Percentiles rank a stretch among this genome's conserved stretches.
phyloP scores from a whole-genome alignment of 2,888 invertebrate genomes.

The Drosophila macrospina region DNA sequence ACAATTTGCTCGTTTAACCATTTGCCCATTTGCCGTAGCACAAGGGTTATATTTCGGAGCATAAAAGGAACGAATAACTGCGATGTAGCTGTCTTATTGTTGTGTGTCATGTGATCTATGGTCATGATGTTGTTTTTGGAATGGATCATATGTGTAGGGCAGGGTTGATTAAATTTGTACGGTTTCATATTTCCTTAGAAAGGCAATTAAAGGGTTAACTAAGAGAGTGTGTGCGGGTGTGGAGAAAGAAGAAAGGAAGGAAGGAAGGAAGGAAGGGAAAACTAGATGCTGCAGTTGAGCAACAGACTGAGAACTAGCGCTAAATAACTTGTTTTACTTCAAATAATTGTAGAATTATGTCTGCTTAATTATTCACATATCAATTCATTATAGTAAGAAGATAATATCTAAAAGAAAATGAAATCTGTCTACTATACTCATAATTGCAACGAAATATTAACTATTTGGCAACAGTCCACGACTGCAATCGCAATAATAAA shows the following conservation, averaged over 20 bases:
- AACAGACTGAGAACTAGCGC: too few species aligned
- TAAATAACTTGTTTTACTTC: too few species aligned
- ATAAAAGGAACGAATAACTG: slow-evolving; percentile 12
- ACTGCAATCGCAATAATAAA: not conserved
- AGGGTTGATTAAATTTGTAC: slow-evolving; percentile 34
- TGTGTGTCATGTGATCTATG: slow-evolving; percentile 57
- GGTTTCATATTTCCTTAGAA: slow-evolving; percentile 42
- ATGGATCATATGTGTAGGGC: slow-evolving; percentile 34
- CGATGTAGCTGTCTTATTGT: slow-evolving; percentile 43
- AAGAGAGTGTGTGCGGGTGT: slow-evolving; percentile 6
- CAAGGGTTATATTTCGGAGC: slow-evolving; percentile 55
- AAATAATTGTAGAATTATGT: too few species aligned
- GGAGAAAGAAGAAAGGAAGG: not conserved
- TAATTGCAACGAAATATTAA: not conserved
- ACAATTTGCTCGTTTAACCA: slow-evolving; percentile 53
- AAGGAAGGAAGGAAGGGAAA: too few species aligned
- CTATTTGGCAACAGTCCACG: slow-evolving; percentile 1
- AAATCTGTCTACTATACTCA: too few species aligned
- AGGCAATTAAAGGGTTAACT: slow-evolving; percentile 70
- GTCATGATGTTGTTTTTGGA: slow-evolving; percentile 28
- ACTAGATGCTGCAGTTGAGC: too few species aligned
- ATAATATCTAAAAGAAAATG: too few species aligned
- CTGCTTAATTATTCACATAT: too few species aligned
- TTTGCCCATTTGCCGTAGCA: slow-evolving; percentile 16
- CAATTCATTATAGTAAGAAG: too few species aligned